Conservation (phyloP, 2,888 invertebrate species). For the Acanthacorydalis orientalis region DNA sequence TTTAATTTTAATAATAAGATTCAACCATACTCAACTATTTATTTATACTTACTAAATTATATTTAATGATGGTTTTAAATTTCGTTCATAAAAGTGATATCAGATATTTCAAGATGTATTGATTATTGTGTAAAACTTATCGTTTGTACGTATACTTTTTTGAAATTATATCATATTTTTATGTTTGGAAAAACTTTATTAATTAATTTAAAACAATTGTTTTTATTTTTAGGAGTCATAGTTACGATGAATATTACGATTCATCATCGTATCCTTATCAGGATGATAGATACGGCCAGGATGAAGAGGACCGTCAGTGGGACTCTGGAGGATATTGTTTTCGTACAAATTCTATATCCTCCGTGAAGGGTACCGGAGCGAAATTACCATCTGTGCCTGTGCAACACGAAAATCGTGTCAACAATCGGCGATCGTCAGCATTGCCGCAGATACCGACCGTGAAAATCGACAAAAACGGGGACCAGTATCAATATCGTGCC, state of each 20-base stretch:
- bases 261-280: slow-evolving; percentile 45
- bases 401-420: slow-evolving; percentile 37
- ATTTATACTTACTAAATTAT: too few relatives aligned
- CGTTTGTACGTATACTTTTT: too few relatives aligned
- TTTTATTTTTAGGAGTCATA: slow-evolving; percentile 16
- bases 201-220: slow-evolving; percentile 22
- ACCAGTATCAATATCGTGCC: slow-evolving; percentile 13
- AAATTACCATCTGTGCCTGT: slow-evolving; percentile 16
- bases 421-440: slow-evolving; percentile 35
- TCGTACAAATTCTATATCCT: slow-evolving; percentile 18
- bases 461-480: slow-evolving; percentile 9
- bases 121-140: too few relatives aligned
- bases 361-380: slow-evolving; percentile 6
- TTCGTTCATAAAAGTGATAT: too few relatives aligned
- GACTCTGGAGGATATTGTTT: slow-evolving; percentile 43
- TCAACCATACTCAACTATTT: too few relatives aligned
- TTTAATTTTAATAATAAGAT: too few relatives aligned
- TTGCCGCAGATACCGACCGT: slow-evolving; percentile 34
- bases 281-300: slow-evolving; percentile 37
- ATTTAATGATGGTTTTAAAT: too few relatives aligned
- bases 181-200: too few relatives aligned
- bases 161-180: too few relatives aligned
- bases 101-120: too few relatives aligned
- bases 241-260: slow-evolving; percentile 51
- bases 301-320: slow-evolving; percentile 57